Base-by-base conservation (phyloP, 2,113 vertebrate genomes). In the Pachypanchax playfairii region DNA sequence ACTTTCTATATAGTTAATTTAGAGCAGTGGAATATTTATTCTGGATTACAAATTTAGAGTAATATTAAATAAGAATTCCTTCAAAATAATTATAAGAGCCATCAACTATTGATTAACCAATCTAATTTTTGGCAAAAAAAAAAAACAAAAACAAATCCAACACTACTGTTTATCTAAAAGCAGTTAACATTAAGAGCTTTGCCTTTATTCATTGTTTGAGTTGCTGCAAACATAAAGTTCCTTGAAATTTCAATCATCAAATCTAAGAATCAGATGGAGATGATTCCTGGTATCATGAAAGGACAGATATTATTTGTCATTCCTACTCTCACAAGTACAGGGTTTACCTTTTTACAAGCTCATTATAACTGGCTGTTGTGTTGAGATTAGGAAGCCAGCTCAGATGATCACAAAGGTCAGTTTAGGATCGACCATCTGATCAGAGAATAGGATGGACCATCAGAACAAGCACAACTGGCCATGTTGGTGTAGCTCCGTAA, bases 281-380 rank as follows among this genome's bases (percentile, higher is more conserved):
- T n/a, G 54, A 25, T 24, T 35, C 11, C n/a, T 5, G 22, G 18
- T 9, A 35, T 49, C 29, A 61, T 7, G 35, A 28, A 44, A 42
- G n/a, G 15, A 25, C 25, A 50, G 28, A 42, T 0, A 5, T 25
- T 20, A 33, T 14, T 43, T 24, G 41, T 68, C 43, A 49, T 55
- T 29, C 33, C 18, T 44, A 17, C 42, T 62, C 48, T 24, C 33
- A 68, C 31, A 70, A 62, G 49, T 80, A 15, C 66, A 70, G 31
- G 69, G 36, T 79, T 82, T 43, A 67, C 48, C 54, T 31, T 65
- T n/a, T 41, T 36, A 21, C 49, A 84, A 78, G 55, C 64, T 59
- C 41, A 73, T 87, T 85, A 84, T 62, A 73, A 59, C 65, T 68
- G 63, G 22, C 74, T 81, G 25, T 73, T 73, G 59, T 70, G 31